These are phyloP conservation scores for Hippocampus abdominalis DNA, from an alignment of 2,113 vertebrate species.

Conservation along the genomic window DNA sequence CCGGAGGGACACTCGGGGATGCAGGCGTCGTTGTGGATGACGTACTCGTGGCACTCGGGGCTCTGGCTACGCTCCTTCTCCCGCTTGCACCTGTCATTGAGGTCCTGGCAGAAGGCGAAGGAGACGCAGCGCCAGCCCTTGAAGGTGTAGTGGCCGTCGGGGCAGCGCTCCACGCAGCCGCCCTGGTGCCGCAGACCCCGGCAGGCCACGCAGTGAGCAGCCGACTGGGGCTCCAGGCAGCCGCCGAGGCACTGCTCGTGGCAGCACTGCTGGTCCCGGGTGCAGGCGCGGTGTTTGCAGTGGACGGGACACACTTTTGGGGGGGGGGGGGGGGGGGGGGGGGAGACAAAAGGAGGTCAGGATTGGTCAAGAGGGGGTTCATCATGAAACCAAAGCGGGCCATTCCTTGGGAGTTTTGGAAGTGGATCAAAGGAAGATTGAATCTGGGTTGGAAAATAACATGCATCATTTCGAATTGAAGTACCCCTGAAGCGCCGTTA, in stretches of 20 bases:
- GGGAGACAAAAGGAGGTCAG: not conserved
- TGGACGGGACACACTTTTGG: slow-evolving; percentile 79
- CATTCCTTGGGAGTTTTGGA: not conserved
- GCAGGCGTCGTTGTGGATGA: slow-evolving; percentile 87
- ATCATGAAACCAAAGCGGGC: not conserved
- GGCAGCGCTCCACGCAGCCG: slow-evolving; percentile 82
- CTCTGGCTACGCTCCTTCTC: slow-evolving; percentile 64
- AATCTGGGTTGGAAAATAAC: not conserved
- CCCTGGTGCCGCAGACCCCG: slow-evolving; percentile 78
- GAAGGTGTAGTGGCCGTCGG: slow-evolving; percentile 76
- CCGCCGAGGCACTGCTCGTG: slow-evolving; percentile 88
- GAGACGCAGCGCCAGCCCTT: slow-evolving; percentile 91
- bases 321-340: too few relatives aligned
- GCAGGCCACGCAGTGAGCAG: slow-evolving; percentile 83
- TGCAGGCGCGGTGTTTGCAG: slow-evolving; percentile 89
- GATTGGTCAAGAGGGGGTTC: not conserved
- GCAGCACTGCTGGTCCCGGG: slow-evolving; percentile 80
- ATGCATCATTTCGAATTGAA: not conserved
- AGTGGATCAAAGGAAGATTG: slow-evolving; percentile 1
- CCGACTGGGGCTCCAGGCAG: slow-evolving; percentile 76
- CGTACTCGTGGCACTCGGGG: slow-evolving; percentile 78
- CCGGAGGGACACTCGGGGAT: slow-evolving; percentile 89
- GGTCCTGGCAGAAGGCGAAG: slow-evolving; percentile 84
- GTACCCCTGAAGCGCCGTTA: not conserved
- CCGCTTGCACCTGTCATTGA: slow-evolving; percentile 80